phyloP scores from a whole-genome alignment of 2,888 invertebrate species.

The Pharmacophagus antenor region DNA sequence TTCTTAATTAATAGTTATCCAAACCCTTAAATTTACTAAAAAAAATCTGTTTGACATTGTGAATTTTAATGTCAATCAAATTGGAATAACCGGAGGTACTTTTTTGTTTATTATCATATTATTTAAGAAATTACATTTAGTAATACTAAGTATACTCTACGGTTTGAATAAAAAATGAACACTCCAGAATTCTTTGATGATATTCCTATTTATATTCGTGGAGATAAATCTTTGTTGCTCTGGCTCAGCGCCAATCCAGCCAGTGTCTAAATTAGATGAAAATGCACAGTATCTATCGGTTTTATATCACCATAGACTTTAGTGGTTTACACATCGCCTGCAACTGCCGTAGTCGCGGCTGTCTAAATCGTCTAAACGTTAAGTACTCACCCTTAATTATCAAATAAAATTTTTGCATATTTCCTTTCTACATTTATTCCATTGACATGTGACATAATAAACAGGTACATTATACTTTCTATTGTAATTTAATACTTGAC shows the following conservation, averaged over 20 bases:
- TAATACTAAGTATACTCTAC: neutral
- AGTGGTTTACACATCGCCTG: constrained; percentile 35
- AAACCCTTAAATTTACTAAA: too few species aligned
- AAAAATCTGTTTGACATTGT: too few species aligned
- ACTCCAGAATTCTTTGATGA: constrained; percentile 43
- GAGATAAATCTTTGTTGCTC: constrained; percentile 38
- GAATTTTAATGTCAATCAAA: too few species aligned
- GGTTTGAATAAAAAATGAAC: constrained; percentile 26
- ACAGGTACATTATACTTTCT: too few species aligned
- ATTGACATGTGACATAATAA: too few species aligned
- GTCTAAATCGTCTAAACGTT: neutral
- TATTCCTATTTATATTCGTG: constrained; percentile 35
- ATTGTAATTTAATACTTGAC: too few species aligned
- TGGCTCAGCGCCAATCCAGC: constrained; percentile 49
- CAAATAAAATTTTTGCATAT: neutral
- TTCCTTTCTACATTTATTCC: neutral
- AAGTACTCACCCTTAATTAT: constrained; percentile 9
- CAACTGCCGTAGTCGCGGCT: neutral
- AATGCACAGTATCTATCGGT: constrained; percentile 50
- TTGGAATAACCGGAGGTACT: too few species aligned
- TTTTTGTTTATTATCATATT: too few species aligned
- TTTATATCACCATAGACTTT: constrained; percentile 40
- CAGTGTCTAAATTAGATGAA: constrained; percentile 49
- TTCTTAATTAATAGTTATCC: too few species aligned
- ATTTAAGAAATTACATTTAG: too few species aligned